Evolutionary conservation across 1,140 invertebrate species (phyloP), one percentile per base, ranked within the genome.

Genomic region (Drosophila nannoptera): DNA sequence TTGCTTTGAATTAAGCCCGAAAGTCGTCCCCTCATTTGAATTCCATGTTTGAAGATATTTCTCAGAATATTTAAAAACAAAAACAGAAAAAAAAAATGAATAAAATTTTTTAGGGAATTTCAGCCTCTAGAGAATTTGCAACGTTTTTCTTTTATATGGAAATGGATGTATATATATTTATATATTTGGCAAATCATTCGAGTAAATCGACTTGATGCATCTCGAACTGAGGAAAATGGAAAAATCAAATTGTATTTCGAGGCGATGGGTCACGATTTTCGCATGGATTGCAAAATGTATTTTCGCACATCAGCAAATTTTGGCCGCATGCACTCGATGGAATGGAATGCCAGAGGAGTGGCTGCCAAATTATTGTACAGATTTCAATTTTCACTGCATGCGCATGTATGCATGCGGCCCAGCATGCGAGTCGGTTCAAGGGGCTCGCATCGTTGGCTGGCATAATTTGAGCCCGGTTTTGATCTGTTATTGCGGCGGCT

Each of bases 221-320:
- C 7, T 5, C 22, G 38, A 14, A 5, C 14, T 22, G 22, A 22
- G 22, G 22, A 22, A 33, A 50, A 42, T 62, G 31, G 14, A n/a
- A 42, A 22, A 22, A 53, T 33, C 6, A 62, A 62, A 54, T 54
- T 32, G 14, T 43, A 54, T 35, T 43, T 12, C 31, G 50, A 11
- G 31, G 38, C 31, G 53, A 43, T 62, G 33, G 60, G 45, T 40
- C 35, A 59, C 54, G 54, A 45, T 45, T 45, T 64, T 31, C 12
- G 36, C 45, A 43, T 54, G 32, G 49, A 7, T 52, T 52, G 49
- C 49, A 43, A 32, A 54, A 54, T 16, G 32, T 35, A 22, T 22
- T 22, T 22, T 54, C 33, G 35, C 33, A 42, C 56, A 49, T 50
- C 29, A 31, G 38, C 29, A 29, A 16, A 29, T 29, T 53, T 35